phyloP scores from a whole-genome alignment of 2,888 invertebrate genomes.

The Agrenia bidenticulata region DNA sequence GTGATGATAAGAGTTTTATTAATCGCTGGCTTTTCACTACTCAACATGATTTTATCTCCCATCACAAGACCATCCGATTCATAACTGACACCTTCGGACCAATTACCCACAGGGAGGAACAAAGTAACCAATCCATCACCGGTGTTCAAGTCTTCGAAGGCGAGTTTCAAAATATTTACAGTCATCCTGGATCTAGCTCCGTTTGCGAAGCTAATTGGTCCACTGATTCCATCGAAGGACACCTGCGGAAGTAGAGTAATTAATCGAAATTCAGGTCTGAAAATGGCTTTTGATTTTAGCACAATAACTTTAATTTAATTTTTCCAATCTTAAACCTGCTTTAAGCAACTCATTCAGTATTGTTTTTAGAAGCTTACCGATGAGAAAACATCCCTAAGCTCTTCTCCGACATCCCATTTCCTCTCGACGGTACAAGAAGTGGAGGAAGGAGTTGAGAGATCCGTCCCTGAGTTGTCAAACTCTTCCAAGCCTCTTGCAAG shows the following conservation, averaged over 20 bases:
- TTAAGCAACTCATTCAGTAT: no score
- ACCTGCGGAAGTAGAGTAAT: conserved; percentile 32
- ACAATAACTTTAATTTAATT: no score
- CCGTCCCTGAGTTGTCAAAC: conserved; percentile 50
- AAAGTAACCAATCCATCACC: conserved; percentile 13
- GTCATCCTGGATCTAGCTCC: conserved; percentile 43
- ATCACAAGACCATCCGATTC: conserved; percentile 45
- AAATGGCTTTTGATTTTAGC: not conserved
- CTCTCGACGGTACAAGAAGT: conserved; percentile 44
- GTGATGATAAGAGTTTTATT: conserved; percentile 51
- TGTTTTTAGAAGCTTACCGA: conserved; percentile 35
- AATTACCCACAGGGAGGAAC: conserved; percentile 47
- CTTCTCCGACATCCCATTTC: conserved; percentile 52
- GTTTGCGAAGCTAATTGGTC: conserved; percentile 48
- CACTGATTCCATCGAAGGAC: conserved; percentile 48
- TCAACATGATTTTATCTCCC: conserved; percentile 40
- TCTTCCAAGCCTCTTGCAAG: conserved; percentile 49
- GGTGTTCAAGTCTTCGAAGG: conserved; percentile 31
- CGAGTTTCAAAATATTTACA: conserved; percentile 45
- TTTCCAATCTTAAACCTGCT: no score
- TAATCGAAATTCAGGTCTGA: not conserved
- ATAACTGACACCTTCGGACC: conserved; percentile 44
- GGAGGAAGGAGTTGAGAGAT: conserved; percentile 45
- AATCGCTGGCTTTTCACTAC: conserved; percentile 48
- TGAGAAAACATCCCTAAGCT: conserved; percentile 47